Base-by-base conservation (phyloP, 37 sponge, comb jelly and placozoan genomes). In the Diacarnus erythraeanus region DNA sequence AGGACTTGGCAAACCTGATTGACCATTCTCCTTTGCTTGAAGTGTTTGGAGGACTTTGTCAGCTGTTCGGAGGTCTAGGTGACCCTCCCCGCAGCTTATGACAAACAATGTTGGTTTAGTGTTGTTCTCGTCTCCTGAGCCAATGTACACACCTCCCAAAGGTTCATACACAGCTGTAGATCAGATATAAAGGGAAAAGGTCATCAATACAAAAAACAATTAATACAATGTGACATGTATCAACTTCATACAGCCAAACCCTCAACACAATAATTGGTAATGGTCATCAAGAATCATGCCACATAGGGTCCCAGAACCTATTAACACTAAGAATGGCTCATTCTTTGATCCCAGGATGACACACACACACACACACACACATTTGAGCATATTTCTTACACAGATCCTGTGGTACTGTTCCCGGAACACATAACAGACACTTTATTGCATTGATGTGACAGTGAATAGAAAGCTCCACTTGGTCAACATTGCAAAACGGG, bases 1-100 rank as follows among this genome's bases (percentile, higher is more conserved):
- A 30, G 92, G 71, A 44, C 80, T 74, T 0, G 92, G 92, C 26
- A 92, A 65, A 44, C 88, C 92, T 33, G 86, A 51, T 43, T 90
- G 77, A 31, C 91, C 91, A 38, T 82, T 38, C 51, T 85, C 85
- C 38, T 57, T 81, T 38, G 81, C 81, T 23, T 72, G 71, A 42
- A 81, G 60, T 38, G 81, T 81, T n/a, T 77, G 64, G 27, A 77
- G 31, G 23, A 77, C 88, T 70, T 92, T 92, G 61, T 92, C 92
- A 27, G 92, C 88, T 25, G 92, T 87, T 30, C 92, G 37, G 21
- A 92, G 80, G 88, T 92, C 92, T 6, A 92, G 73, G 58, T 92
- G 92, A 12, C 92, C 92, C 64, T 92, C 92, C 2, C 92, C 92
- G 54, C 84, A 92, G 77, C 86, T 85, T n/a, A 92, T 42, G 20